Conservation (phyloP, 2,113 vertebrate genomes). For the Petrocephalus microphthalmus region DNA sequence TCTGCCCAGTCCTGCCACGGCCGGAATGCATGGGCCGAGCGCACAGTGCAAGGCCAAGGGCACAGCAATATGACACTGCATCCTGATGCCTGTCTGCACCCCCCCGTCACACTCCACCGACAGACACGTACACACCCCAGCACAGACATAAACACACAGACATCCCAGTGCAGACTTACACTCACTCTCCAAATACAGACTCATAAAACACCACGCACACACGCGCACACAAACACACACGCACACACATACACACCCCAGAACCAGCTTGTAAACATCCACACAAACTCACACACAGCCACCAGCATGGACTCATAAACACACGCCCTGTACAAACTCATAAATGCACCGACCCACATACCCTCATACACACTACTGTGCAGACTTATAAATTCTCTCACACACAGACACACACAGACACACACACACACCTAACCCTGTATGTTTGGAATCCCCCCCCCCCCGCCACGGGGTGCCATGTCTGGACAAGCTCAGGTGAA, state of each 20-base stretch:
- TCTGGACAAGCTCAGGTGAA: neutral
- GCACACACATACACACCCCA: neutral
- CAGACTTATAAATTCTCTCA: neutral
- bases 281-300: neutral
- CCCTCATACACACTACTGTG: neutral
- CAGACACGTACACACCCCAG: neutral
- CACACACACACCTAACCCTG: neutral
- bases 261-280: neutral
- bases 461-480: neutral
- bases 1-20: conserved; percentile 20
- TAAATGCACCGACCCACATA: neutral
- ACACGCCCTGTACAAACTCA: neutral
- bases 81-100: neutral
- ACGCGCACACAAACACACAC: neutral
- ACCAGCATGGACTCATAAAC: neutral
- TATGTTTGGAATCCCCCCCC: neutral
- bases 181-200: conserved; percentile 3
- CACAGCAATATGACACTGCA: conserved; percentile 25
- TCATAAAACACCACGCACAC: neutral
- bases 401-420: neutral
- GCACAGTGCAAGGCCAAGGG: conserved; percentile 36
- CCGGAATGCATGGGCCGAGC: conserved; percentile 30
- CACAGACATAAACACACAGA: conserved; percentile 15
- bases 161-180: neutral
- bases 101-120: conserved; percentile 9